Evolutionary conservation across 1,140 invertebrate genomes (phyloP).

Genomic region (Heterodera schachtii): DNA sequence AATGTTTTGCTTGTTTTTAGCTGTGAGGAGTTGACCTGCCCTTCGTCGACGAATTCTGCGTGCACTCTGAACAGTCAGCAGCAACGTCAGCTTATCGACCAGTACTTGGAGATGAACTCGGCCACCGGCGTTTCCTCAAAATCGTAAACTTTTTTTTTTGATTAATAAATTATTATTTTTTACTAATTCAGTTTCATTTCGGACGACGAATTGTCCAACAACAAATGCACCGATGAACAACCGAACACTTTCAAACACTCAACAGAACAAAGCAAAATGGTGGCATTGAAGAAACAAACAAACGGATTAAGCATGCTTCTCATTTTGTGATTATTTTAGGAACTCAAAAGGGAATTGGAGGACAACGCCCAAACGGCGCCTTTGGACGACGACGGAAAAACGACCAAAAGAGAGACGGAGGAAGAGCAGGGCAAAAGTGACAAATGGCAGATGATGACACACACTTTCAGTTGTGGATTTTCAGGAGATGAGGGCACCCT

Average conservation of each 20-base stretch:
- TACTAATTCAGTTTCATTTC: conserved; percentile 15
- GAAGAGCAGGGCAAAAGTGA: neutral
- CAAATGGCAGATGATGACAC: neutral
- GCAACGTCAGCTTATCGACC: conserved; percentile 48
- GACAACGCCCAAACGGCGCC: neutral
- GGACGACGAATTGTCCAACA: conserved; percentile 15
- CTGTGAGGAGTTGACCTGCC: conserved; percentile 23
- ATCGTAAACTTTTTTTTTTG: conserved; percentile 27
- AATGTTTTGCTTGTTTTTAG: conserved; percentile 14
- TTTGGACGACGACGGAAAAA: neutral
- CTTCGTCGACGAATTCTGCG: neutral
- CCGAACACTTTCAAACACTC: neutral
- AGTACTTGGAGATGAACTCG: conserved; percentile 48
- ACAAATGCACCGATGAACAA: neutral
- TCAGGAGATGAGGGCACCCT: neutral
- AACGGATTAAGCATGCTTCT: neutral
- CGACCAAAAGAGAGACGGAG: neutral
- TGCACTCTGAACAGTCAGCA: conserved; percentile 34
- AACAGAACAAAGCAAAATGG: conserved; percentile 5
- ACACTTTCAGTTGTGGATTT: neutral
- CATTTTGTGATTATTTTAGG: conserved; percentile 9
- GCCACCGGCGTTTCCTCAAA: conserved; percentile 35
- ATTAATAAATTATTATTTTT: conserved; percentile 16
- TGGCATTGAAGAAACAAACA: neutral
- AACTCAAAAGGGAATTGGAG: conserved; percentile 13